Evolutionary conservation across 2,888 invertebrate species (phyloP).

Genomic region (Pilophorus perplexus): DNA sequence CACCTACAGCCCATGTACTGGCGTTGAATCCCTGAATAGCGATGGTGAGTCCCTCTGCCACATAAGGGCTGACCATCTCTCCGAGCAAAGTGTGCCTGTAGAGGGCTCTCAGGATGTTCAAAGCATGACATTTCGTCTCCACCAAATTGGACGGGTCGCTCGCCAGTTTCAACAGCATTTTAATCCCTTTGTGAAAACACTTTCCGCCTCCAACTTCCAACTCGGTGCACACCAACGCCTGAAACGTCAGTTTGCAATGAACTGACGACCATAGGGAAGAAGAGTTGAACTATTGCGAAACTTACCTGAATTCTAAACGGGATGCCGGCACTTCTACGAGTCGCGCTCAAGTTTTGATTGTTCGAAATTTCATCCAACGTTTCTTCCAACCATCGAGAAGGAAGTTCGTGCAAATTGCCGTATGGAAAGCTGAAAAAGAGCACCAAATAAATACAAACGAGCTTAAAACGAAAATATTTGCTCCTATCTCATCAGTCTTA

Average conservation of each 20-base stretch:
- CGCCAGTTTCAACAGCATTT: constrained; percentile 44
- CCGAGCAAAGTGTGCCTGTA: constrained; percentile 74
- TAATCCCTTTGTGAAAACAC: constrained; percentile 58
- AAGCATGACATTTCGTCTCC: constrained; percentile 64
- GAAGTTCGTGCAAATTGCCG: constrained; percentile 58
- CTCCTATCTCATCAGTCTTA: constrained; percentile 50
- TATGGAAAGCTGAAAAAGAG: constrained; percentile 50
- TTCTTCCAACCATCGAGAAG: constrained; percentile 64
- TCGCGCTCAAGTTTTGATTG: constrained; percentile 66
- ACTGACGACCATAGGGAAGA: too few species aligned
- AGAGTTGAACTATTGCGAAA: background rate
- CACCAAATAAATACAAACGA: too few species aligned
- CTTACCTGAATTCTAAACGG: constrained; percentile 86
- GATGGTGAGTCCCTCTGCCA: constrained; percentile 61
- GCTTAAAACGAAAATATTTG: constrained; percentile 27
- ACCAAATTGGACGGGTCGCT: constrained; percentile 12
- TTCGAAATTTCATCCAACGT: constrained; percentile 60
- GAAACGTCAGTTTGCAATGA: too few species aligned
- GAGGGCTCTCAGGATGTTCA: constrained; percentile 81
- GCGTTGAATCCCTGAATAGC: constrained; percentile 74
- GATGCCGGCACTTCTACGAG: constrained; percentile 88
- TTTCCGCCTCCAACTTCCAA: constrained; percentile 54
- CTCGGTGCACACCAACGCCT: constrained; percentile 76
- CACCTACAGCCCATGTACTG: constrained; percentile 71
- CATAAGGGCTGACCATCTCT: constrained; percentile 66